Base-by-base conservation (phyloP, 2,888 invertebrate genomes). In the Rhorus exstirpatorius region DNA sequence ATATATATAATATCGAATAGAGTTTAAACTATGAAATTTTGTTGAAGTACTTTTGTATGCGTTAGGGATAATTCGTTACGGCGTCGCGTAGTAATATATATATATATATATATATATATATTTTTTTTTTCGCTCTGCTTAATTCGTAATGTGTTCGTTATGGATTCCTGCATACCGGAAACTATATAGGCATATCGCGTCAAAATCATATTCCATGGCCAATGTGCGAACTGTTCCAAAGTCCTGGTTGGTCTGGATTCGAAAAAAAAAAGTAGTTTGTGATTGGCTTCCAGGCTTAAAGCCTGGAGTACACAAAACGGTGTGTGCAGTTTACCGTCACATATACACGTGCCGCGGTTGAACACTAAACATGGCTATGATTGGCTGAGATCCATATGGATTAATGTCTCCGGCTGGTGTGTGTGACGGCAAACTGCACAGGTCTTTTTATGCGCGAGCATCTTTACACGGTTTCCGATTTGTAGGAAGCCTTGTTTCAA, bases 11-110 rank as follows among this genome's bases (percentile, higher is more conserved):
- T 63, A 35, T 63, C 38, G 44, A 53, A 61, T 79, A 31, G 35
- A 46, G 41, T 26, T 55, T 14, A 49, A 79, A 31, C 19, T 21
- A 55, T 44, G 4, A 10, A 65, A 76, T 19, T 75, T 55, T 75
- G 14, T 14, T 65, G 10, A 24, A 19, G 21, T 60, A 41, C 58
- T 49, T 24, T 70, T 63, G 3, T 60, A 67, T 38, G 49, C 58
- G 10, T 38, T 61, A 60, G 38, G 24, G 38, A 31, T 68, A 38
- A 51, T 17, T 44, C 17, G 41, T 55, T 12, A 63, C 10, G 19
- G 35, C 35, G 14, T 35, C 17, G 1, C 24, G 53, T 49, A 76
- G 12, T 61, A n/a, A n/a, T n/a, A n/a, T n/a, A n/a, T n/a, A n/a
- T n/a, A n/a, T n/a, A n/a, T n/a, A n/a, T 41, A 38, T 49, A 26